Evolutionary conservation across 2,113 vertebrate genomes (phyloP), one percentile per base, ranked within the genome.

Genomic region (Rhinoderma darwinii): DNA sequence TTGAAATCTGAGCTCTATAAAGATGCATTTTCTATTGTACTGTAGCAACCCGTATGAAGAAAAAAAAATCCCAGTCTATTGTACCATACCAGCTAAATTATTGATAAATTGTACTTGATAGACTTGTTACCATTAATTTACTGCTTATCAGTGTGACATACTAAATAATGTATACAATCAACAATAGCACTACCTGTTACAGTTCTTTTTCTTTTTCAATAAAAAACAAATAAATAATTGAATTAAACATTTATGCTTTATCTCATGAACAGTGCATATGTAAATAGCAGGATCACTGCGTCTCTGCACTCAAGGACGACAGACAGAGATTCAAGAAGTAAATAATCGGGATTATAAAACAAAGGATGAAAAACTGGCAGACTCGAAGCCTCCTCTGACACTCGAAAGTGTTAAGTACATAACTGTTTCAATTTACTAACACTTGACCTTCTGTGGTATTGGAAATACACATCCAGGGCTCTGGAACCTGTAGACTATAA

Each of bases 171-270:
- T 25, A 86, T 86, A 17, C 18, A 50, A 63, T 44, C 39, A 76
- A 54, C 54, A 41, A 61, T 84, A n/a, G n/a, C 27, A 56, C 74
- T 86, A 43, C 56, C 84, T 59, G 27, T 27, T 51, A 22, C n/a
- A 20, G 5, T 70, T 51, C 61, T 39, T 44, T 51, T 50, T 61
- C 44, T 68, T 68, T 84, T 78, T 3, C 20, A 25, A 72, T 72
- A 41, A 72, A 41, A 74, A 68, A 35, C 6, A 84, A 76, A 84
- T 41, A 43, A 84, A 78, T 32, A 78, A 78, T 63, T 41, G 59
- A 37, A 86, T 86, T 66, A 86, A 86, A 86, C 41, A 86, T 86
- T 66, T 78, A 86, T 86, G 54, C 27, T 43, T 32, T 86, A 39
- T 47, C 27, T 86, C 54, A 50, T 77, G 37, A 66, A 20, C 54